Percentiles rank a stretch among this genome's conserved stretches.
These are phyloP conservation scores for Stylophora pistillata DNA, from an alignment of 64 coral and sea anemone species.

Conservation along the genomic window DNA sequence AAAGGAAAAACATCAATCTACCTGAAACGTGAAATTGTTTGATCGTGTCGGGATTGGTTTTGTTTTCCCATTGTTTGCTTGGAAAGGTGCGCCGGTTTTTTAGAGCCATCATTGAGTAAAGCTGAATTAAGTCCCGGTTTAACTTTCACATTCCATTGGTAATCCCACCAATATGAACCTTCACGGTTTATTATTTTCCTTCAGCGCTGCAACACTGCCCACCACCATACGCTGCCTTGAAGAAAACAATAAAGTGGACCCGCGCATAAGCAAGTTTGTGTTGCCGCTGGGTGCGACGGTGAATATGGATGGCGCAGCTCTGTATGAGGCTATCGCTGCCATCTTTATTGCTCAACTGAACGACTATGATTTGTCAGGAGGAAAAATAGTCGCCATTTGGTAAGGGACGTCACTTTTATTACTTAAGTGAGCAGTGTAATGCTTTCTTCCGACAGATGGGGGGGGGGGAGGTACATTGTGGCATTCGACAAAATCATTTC, in stretches of 20 bases:
- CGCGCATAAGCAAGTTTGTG: constrained; percentile 78
- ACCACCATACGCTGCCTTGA: constrained; percentile 83
- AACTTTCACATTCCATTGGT: no score
- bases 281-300: constrained; percentile 79
- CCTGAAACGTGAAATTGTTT: no score
- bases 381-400: constrained; percentile 32
- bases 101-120: no score
- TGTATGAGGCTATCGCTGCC: constrained; percentile 79
- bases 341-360: constrained; percentile 83
- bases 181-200: neutral
- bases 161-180: neutral
- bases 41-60: no score
- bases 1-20: no score
- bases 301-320: constrained; percentile 79
- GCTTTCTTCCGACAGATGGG: no score
- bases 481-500: no score
- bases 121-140: no score
- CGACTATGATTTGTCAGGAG: constrained; percentile 17
- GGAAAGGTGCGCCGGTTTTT: no score
- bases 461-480: no score
- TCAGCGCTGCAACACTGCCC: constrained; percentile 73
- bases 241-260: constrained; percentile 75
- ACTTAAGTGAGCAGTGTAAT: no score
- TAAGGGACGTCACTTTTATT: neutral
- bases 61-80: no score